These are phyloP conservation scores for Linnaemya tessellans DNA, from an alignment of 2,888 invertebrate species.

Conservation along the genomic window DNA sequence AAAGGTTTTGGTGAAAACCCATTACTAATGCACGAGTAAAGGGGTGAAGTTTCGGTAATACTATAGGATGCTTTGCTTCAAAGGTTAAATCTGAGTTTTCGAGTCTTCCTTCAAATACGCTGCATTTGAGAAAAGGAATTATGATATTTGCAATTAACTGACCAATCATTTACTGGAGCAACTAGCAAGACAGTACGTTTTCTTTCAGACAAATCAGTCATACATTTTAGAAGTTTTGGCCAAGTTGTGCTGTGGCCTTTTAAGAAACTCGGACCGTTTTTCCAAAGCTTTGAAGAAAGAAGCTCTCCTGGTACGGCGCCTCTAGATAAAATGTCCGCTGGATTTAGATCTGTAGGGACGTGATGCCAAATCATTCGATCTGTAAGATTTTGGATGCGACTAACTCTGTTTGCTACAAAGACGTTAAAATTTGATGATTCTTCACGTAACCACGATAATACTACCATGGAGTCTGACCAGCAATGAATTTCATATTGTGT, in stretches of 20 bases:
- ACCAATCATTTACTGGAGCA: slow-evolving; percentile 6
- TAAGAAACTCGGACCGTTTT: slow-evolving; percentile 29
- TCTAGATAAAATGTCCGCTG: slow-evolving; percentile 46
- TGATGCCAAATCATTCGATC: slow-evolving; percentile 61
- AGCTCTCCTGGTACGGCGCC: slow-evolving; percentile 38
- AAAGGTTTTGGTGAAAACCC: too few relatives aligned
- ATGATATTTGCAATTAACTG: slow-evolving; percentile 19
- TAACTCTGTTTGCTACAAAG: not conserved
- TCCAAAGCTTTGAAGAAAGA: slow-evolving; percentile 17
- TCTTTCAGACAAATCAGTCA: slow-evolving; percentile 22
- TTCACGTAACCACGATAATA: slow-evolving; percentile 59
- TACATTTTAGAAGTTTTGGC: slow-evolving; percentile 14
- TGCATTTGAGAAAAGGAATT: slow-evolving; percentile 32
- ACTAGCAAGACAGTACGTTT: not conserved
- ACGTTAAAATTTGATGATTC: slow-evolving; percentile 48
- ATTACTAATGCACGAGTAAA: too few relatives aligned
- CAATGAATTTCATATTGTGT: slow-evolving; percentile 37
- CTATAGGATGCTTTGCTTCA: too few relatives aligned
- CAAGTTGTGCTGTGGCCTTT: not conserved
- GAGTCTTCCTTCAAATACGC: slow-evolving; percentile 7
- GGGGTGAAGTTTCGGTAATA: too few relatives aligned
- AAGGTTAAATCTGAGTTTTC: too few relatives aligned
- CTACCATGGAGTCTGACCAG: slow-evolving; percentile 63
- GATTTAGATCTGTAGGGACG: slow-evolving; percentile 53
- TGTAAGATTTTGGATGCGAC: slow-evolving; percentile 62